These are phyloP conservation scores for Podarcis siculus DNA, from an alignment of 2,797 vertebrate genomes.

Conservation along the genomic window DNA sequence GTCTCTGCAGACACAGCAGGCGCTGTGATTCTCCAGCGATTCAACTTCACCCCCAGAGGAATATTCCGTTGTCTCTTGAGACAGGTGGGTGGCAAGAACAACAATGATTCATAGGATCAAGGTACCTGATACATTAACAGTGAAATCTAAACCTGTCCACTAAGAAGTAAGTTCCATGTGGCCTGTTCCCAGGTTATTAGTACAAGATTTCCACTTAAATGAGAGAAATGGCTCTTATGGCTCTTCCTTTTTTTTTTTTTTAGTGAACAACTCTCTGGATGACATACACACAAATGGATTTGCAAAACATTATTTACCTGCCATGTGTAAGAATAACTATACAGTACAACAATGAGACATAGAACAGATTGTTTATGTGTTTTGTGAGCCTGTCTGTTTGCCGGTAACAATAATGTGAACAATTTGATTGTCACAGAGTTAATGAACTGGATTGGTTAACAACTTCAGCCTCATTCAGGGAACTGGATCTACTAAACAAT, in stretches of 20 bases:
- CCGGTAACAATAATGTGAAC: neutral
- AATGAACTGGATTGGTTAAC: neutral
- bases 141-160: neutral
- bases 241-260: slow-evolving; percentile 8
- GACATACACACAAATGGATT: neutral
- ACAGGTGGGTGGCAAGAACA: no score
- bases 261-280: neutral
- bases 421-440: slow-evolving; percentile 6
- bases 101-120: no score
- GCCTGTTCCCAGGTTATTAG: no score
- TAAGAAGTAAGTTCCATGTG: neutral
- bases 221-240: neutral
- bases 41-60: no score
- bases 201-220: neutral
- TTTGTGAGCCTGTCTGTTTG: neutral
- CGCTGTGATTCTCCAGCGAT: no score
- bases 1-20: no score
- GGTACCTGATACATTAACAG: neutral
- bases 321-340: neutral
- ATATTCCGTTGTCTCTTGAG: no score
- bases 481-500: neutral
- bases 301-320: slow-evolving; percentile 3
- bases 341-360: neutral
- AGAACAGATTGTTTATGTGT: neutral
- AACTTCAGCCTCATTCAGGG: neutral